A percentile compares a stretch with the other conserved stretches of the same genome.
Evolutionary conservation across 2,797 vertebrate species (phyloP).

Genomic region (Macropus fuliginosus): DNA sequence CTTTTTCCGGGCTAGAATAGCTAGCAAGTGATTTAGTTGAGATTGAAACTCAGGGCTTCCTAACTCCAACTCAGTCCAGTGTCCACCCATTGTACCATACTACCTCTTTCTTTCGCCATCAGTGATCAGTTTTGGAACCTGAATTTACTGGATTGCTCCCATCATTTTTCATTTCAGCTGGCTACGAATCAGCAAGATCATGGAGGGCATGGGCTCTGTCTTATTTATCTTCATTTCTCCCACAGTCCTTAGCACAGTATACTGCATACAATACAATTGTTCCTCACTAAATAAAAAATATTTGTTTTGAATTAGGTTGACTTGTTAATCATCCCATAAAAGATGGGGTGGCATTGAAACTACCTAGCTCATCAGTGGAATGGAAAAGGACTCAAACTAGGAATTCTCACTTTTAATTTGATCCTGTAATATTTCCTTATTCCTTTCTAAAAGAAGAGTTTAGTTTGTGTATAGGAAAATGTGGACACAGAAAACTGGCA

Average conservation of each 20-base stretch:
- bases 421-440: neutral
- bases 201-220: neutral
- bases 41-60: neutral
- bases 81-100: neutral
- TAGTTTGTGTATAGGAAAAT: conserved; percentile 9
- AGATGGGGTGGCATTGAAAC: neutral
- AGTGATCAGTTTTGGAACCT: neutral
- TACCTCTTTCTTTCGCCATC: neutral
- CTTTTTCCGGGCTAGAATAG: neutral
- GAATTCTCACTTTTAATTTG: conserved; percentile 5
- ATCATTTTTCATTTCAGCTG: neutral
- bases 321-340: neutral
- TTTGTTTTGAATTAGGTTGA: neutral
- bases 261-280: neutral
- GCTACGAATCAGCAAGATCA: neutral
- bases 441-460: conserved; percentile 28
- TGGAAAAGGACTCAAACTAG: neutral
- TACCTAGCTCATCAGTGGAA: neutral
- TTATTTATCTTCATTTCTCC: neutral
- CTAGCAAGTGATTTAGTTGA: neutral
- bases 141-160: neutral
- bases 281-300: neutral
- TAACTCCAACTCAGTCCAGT: neutral
- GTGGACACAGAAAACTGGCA: conserved; percentile 33
- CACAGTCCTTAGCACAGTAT: neutral